Percentiles rank a stretch among this genome's conserved stretches.
Conservation (phyloP, 2,797 vertebrate genomes). For the Enteromius afrohamiltoni region DNA sequence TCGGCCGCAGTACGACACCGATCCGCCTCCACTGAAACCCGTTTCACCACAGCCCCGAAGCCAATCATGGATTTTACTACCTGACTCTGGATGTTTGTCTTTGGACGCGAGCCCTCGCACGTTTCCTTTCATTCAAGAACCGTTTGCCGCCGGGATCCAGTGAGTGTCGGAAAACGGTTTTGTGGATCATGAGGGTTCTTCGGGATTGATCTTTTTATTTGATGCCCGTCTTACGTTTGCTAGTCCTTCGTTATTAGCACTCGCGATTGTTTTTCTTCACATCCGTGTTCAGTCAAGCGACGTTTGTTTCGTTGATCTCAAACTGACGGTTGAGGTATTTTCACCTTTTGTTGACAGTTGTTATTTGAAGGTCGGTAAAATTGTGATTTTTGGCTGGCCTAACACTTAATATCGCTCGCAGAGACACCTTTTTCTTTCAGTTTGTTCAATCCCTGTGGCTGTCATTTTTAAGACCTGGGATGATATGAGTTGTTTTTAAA, state of each 20-base stretch:
- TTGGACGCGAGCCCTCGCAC: slow-evolving; percentile 68
- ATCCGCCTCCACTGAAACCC: slow-evolving; percentile 71
- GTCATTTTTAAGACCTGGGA: background rate
- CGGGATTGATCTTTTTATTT: background rate
- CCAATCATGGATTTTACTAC: slow-evolving; percentile 75
- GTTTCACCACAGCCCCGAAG: slow-evolving; percentile 58
- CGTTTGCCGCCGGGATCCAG: slow-evolving; percentile 44
- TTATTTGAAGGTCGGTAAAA: slow-evolving; percentile 50
- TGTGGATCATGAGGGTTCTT: slow-evolving; percentile 36
- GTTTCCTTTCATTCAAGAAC: slow-evolving; percentile 25
- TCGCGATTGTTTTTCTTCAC: slow-evolving; percentile 45
- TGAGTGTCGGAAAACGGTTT: slow-evolving; percentile 33
- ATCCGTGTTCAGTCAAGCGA: background rate
- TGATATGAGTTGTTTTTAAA: slow-evolving; percentile 8
- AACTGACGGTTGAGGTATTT: slow-evolving; percentile 31
- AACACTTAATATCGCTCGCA: slow-evolving; percentile 43
- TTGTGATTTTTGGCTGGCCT: slow-evolving; percentile 41
- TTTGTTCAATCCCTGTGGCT: background rate
- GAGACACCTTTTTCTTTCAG: background rate
- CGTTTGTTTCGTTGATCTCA: slow-evolving; percentile 25
- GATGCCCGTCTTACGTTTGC: background rate
- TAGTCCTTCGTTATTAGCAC: slow-evolving; percentile 42
- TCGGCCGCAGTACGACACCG: slow-evolving; percentile 73
- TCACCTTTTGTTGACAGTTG: slow-evolving; percentile 40
- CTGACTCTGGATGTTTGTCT: slow-evolving; percentile 76